Conservation (phyloP, 2,888 invertebrate species). For the Acanthacorydalis orientalis region DNA sequence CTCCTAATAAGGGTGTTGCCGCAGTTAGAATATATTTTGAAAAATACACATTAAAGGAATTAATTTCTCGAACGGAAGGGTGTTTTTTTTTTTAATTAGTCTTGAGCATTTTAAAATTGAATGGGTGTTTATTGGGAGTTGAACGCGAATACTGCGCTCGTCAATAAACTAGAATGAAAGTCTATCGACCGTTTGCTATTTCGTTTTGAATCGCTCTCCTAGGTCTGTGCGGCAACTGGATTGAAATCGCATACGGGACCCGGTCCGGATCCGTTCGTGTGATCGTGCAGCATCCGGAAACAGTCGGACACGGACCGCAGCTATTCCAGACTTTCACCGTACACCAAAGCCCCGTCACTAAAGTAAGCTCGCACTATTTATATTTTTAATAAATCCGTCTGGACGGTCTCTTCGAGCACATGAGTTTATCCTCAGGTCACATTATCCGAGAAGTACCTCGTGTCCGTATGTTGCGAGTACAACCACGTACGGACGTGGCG, state of each 20-base stretch:
- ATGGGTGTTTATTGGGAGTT: no score
- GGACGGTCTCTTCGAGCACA: neutral
- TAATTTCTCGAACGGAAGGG: no score
- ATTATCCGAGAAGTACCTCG: constrained; percentile 84
- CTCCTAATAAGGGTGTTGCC: no score
- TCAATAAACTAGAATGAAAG: no score
- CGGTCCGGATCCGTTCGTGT: constrained; percentile 89
- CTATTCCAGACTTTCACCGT: constrained; percentile 96
- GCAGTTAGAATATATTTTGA: no score
- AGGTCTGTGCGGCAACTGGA: constrained; percentile 98
- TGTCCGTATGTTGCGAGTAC: constrained; percentile 93
- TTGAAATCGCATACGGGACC: constrained; percentile 98
- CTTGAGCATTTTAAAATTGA: neutral
- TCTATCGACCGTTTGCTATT: no score
- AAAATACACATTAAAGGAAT: no score
- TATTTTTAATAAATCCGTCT: neutral
- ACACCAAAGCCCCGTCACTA: constrained; percentile 88
- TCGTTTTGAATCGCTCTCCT: no score
- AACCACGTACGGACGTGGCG: constrained; percentile 97
- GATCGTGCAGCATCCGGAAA: constrained; percentile 97
- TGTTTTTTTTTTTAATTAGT: no score
- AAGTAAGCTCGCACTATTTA: constrained; percentile 33
- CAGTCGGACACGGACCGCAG: constrained; percentile 95
- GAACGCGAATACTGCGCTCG: no score
- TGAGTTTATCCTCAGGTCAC: constrained; percentile 44